Evolutionary conservation across 2,888 invertebrate species (phyloP), one percentile per base, ranked within the genome.

Genomic region (Thyatira batis): DNA sequence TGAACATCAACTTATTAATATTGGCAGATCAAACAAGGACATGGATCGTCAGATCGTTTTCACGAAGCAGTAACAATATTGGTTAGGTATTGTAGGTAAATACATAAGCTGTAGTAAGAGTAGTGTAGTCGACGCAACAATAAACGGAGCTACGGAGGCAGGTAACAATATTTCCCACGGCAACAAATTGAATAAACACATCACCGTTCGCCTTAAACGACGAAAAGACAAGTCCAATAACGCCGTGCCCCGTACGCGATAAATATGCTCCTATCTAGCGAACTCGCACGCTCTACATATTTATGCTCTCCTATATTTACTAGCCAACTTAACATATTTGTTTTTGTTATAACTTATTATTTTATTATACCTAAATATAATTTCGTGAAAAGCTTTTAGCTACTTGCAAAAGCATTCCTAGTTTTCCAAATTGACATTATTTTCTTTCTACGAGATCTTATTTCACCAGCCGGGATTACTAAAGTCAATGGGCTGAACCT

Each of bases 121-220:
- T 61, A 71, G 75, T 71, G 67, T 70, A 69, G 65, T 62, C 63
- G 58, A 68, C 67, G 67, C 65, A 68, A 67, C 78, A 79, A 81
- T 81, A 80, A 85, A 80, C 76, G 76, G 52, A 51, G 55, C 68
- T 71, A 73, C 69, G 72, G 65, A 72, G 76, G 77, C 77, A 85
- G 80, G 84, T 87, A 89, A 90, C 87, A 84, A 83, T 84, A 87
- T 89, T 89, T 86, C 79, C 76, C 73, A 73, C 77, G 81, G 72
- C 76, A 82, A 78, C 84, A 90, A 91, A 91, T 90, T 89, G 87
- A 90, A 91, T 91, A 87, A 89, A 87, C 89, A 89, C 89, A 87
- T 90, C 87, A 87, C 73, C 80, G 79, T 79, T 75, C 78, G 77
- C 84, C 85, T 87, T 87, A 87, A 88, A 87, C 87, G 88, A 77